Percentiles rank a stretch among this genome's conserved stretches.
phyloP scores from a whole-genome alignment of 2,888 invertebrate genomes.

The Conus canariensis region DNA sequence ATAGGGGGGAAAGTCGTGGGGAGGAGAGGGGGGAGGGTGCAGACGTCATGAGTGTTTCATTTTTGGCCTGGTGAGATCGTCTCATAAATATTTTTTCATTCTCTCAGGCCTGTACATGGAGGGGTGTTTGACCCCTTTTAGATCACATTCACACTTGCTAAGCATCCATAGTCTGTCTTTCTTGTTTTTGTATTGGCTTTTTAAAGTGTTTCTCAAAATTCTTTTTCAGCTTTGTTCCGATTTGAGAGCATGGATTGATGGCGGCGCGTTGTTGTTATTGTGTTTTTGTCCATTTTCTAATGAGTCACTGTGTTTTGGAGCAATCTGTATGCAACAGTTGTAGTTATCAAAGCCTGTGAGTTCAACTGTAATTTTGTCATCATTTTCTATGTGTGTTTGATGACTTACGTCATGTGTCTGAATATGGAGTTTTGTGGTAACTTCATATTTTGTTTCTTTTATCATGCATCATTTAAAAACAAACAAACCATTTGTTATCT shows the following conservation, averaged over 20 bases:
- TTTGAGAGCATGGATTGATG: background rate
- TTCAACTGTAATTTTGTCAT: background rate
- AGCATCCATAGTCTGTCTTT: background rate
- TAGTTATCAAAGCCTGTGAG: background rate
- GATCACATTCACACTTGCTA: background rate
- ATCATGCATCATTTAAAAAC: no score
- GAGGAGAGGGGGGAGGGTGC: background rate
- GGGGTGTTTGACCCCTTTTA: no score
- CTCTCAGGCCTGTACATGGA: background rate
- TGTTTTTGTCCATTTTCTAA: background rate
- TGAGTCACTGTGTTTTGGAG: background rate
- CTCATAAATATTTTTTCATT: background rate
- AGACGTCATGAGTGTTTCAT: background rate
- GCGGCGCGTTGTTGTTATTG: slow-evolving; percentile 7
- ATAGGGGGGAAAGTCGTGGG: background rate
- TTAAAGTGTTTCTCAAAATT: background rate
- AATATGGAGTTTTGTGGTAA: no score
- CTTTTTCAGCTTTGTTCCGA: background rate
- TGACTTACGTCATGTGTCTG: background rate
- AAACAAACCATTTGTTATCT: no score
- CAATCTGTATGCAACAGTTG: background rate
- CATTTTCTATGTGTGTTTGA: background rate
- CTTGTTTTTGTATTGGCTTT: background rate
- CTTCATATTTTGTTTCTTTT: no score
- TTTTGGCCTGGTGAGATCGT: background rate